Evolutionary conservation across 2,888 invertebrate species (phyloP), one percentile per base, ranked within the genome.

Genomic region (Polydesmus complanatus): DNA sequence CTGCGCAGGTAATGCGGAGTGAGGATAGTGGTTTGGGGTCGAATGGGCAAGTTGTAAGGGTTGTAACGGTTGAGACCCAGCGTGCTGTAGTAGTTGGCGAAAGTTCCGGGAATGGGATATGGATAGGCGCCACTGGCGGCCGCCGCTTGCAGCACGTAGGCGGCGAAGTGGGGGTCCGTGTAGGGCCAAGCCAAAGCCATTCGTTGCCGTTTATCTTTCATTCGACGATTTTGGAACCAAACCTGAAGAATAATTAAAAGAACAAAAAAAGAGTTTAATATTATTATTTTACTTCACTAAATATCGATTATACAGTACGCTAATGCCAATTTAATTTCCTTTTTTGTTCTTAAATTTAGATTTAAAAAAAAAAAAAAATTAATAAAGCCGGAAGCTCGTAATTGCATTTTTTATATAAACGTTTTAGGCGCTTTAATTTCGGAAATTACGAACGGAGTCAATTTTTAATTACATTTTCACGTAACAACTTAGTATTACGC

Each of bases 201-300:
- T 19, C 93, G 80, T 72, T 97, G 96, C 0, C 97, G 82, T 70
- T 98, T 97, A 78, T 97, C 96, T 72, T 97, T 94, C 93, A 94
- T 94, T 58, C 94, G 79, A 47, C 94, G 81, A 73, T 94, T 94
- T 80, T 94, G 94, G 74, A 98, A 98, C 97, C 97, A 97, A 22
- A 93, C 91, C 90, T 91, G 80, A 2, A 75, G 64, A 53, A 58
- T 50, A 2, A 63, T 1, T 8, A 37, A 37, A 5, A 14, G 14
- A 37, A 37, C 14, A 27, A 27, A 58, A 8, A 61, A 75, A 63
- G 67, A 72, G 52, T 53, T 19, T 14, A 37, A 37, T 37, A n/a
- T n/a, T n/a, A n/a, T n/a, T n/a, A n/a, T n/a, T n/a, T n/a, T n/a
- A n/a, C n/a, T n/a, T n/a, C n/a, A n/a, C n/a, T n/a, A n/a, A n/a